A percentile compares a stretch with the other conserved stretches of the same genome.
Conservation (phyloP, 2,888 invertebrate species). For the Cryptosula pallasiana region DNA sequence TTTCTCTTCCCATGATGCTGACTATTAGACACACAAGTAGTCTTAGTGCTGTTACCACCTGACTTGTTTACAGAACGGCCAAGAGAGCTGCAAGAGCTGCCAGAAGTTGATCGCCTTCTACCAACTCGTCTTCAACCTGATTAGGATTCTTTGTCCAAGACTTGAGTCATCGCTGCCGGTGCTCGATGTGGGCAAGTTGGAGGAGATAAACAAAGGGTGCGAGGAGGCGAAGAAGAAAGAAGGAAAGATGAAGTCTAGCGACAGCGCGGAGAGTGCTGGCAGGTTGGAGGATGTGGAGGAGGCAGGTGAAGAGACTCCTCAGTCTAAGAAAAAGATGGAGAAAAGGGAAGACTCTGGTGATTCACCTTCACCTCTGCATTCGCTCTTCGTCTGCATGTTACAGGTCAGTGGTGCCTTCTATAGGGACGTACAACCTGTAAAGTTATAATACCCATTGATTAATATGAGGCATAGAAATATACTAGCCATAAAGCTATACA, state of each 20-base stretch:
- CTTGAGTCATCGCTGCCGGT: slow-evolving; percentile 18
- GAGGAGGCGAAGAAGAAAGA: background rate
- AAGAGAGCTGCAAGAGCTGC: slow-evolving; percentile 26
- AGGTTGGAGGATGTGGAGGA: background rate
- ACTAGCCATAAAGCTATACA: too few relatives aligned
- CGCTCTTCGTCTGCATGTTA: background rate
- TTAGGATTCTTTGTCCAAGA: slow-evolving; percentile 9
- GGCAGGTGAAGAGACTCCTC: too few relatives aligned
- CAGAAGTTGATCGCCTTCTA: slow-evolving; percentile 74
- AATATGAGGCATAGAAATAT: too few relatives aligned
- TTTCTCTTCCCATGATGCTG: too few relatives aligned
- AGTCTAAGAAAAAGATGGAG: background rate
- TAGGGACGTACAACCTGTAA: too few relatives aligned
- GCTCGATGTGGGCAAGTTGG: slow-evolving; percentile 24
- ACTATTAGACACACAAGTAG: too few relatives aligned
- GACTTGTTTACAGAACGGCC: slow-evolving; percentile 58
- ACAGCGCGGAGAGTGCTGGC: background rate
- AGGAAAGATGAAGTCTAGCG: background rate
- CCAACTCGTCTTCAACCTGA: slow-evolving; percentile 60
- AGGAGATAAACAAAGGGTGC: background rate
- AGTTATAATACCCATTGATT: too few relatives aligned
- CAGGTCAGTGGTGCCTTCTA: too few relatives aligned
- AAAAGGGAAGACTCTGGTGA: background rate
- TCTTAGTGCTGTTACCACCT: too few relatives aligned
- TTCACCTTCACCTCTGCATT: slow-evolving; percentile 33